These are phyloP conservation scores for Octodonta nipae DNA, from an alignment of 2,888 invertebrate genomes.

Conservation along the genomic window DNA sequence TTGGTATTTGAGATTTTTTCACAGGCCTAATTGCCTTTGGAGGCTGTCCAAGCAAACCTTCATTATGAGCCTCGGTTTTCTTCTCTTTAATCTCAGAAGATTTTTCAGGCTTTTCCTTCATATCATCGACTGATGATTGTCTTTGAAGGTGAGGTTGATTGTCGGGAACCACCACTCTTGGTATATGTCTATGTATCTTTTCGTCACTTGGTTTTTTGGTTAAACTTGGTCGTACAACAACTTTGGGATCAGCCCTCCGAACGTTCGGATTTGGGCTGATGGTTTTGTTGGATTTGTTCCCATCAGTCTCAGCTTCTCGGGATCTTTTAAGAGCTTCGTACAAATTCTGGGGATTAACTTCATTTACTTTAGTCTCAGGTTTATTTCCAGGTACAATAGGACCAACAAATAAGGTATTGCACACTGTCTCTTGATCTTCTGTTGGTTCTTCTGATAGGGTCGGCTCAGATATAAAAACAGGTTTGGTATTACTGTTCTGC, in stretches of 20 bases:
- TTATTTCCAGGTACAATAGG: conserved; percentile 38
- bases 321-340: conserved; percentile 24
- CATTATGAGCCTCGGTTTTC: conserved; percentile 1
- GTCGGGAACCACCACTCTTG: conserved; percentile 38
- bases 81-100: neutral
- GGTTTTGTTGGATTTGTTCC: conserved; percentile 28
- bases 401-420: conserved; percentile 43
- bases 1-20: conserved; percentile 32
- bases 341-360: conserved; percentile 26
- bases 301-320: conserved; percentile 2
- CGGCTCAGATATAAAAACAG: conserved; percentile 34
- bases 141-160: conserved; percentile 18
- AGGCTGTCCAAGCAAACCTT: conserved; percentile 7
- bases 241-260: conserved; percentile 41
- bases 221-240: conserved; percentile 47
- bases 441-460: conserved; percentile 37
- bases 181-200: conserved; percentile 29
- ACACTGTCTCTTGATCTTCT: conserved; percentile 38
- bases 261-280: conserved; percentile 36
- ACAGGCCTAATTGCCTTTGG: conserved; percentile 1
- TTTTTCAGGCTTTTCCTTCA: conserved; percentile 2
- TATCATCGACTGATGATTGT: conserved; percentile 7
- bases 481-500: conserved; percentile 28
- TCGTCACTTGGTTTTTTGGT: conserved; percentile 25
- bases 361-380: conserved; percentile 9